A percentile compares a stretch with the other conserved stretches of the same genome.
Evolutionary conservation across 2,888 invertebrate genomes (phyloP).

Genomic region (Cristatella mucedo): DNA sequence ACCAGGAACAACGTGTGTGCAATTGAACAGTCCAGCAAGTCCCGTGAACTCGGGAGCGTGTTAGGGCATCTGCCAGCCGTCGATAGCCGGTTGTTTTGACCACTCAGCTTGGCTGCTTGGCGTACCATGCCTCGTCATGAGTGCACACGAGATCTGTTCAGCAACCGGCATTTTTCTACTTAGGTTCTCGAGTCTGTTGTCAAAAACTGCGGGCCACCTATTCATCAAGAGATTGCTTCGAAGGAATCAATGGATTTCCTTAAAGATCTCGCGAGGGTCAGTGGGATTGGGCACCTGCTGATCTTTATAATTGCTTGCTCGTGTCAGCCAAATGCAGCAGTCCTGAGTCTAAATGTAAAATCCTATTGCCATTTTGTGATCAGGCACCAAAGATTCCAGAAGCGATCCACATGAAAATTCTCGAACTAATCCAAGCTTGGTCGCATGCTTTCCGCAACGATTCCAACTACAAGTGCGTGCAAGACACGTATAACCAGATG

Average conservation of each 20-base stretch:
- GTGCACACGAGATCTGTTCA: no score
- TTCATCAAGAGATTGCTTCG: slow-evolving; percentile 76
- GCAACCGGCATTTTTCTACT: slow-evolving; percentile 11
- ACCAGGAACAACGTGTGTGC: no score
- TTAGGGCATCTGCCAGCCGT: no score
- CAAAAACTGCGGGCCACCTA: slow-evolving; percentile 80
- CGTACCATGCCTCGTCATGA: no score
- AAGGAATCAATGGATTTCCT: slow-evolving; percentile 85
- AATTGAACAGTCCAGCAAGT: no score
- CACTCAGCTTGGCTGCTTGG: no score
- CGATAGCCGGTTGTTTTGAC: no score
- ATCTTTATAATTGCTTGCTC: slow-evolving; percentile 18
- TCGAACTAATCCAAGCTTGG: slow-evolving; percentile 94
- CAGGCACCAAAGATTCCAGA: not conserved
- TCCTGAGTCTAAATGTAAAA: not conserved
- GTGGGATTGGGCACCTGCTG: not conserved
- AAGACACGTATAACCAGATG: slow-evolving; percentile 81
- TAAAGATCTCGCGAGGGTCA: slow-evolving; percentile 66
- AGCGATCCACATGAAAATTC: no score
- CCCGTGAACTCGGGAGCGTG: no score
- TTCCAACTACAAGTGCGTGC: slow-evolving; percentile 69
- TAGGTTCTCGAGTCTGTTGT: slow-evolving; percentile 79
- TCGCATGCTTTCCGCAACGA: slow-evolving; percentile 88
- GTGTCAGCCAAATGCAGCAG: not conserved
- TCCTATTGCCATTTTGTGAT: not conserved